Evolutionary conservation across 1,140 invertebrate species (phyloP).

Genomic region (Lasaia peninsularis): DNA sequence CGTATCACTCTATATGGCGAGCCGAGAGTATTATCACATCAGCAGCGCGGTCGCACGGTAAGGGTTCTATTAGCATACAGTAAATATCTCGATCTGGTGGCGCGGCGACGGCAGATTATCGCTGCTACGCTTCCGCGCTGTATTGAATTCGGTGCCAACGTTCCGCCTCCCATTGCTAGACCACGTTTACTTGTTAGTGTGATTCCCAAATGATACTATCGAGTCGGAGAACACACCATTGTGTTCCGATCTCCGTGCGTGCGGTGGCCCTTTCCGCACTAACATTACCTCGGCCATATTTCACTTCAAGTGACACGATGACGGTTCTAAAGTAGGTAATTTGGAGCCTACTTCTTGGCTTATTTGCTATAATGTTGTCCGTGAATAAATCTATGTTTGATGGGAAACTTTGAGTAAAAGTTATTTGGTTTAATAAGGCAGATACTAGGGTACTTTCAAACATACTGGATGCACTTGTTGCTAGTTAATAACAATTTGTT

Average conservation of each 20-base stretch:
- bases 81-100: constrained; percentile 64
- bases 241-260: constrained; percentile 36
- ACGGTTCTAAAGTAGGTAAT: constrained; percentile 38
- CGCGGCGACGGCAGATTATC: constrained; percentile 50
- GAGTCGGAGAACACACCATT: constrained; percentile 35
- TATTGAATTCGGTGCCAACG: constrained; percentile 63
- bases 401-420: background rate
- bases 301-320: constrained; percentile 38
- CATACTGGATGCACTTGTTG: too few species aligned
- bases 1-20: constrained; percentile 66
- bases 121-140: constrained; percentile 48
- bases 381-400: constrained; percentile 34
- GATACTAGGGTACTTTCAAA: too few species aligned
- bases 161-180: constrained; percentile 45
- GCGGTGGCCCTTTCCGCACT: constrained; percentile 33
- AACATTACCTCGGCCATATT: constrained; percentile 41
- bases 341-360: constrained; percentile 37
- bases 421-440: background rate
- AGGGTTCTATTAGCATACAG: constrained; percentile 70
- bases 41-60: constrained; percentile 55
- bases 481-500: too few species aligned
- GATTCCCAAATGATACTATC: constrained; percentile 68
- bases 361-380: constrained; percentile 26
- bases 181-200: constrained; percentile 63
- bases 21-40: constrained; percentile 66